Evolutionary conservation across 2,888 invertebrate species (phyloP), one percentile per base, ranked within the genome.

Genomic region (Conistra vaccinii): DNA sequence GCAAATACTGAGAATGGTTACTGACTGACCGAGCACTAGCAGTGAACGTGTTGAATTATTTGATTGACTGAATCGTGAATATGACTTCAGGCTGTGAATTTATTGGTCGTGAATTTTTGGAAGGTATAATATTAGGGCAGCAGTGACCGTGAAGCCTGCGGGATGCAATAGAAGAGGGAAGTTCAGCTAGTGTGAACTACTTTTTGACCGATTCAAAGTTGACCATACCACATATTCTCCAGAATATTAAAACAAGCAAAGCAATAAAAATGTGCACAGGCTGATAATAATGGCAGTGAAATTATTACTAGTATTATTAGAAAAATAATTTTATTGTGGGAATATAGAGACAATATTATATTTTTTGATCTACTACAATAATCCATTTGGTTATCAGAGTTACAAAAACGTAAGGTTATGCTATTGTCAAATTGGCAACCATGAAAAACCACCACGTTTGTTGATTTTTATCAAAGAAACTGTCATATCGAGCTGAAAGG

Each of bases 1-100:
- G 57, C 39, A 42, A 76, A 48, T 58, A 57, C 5, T 58, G 57
- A 51, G 57, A 20, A 58, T 51, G 9, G 75, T 58, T 68, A 35
- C 51, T 67, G 26, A 29, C 45, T n/a, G 29, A n/a, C 58, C 6
- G 14, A 20, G 17, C n/a, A 20, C 5, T 14, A 23, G 12, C 45
- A 17, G 32, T 32, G 20, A 12, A 48, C 2, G 23, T 39, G 32
- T 48, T 66, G n/a, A 42, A 32, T 58, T 48, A 32, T 48, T 67
- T 51, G 23, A 58, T 67, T 17, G 29, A n/a, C 20, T 53, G 29
- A 26, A 68, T 29, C 7, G 20, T n/a, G 5, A n/a, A 42, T n/a
- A n/a, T n/a, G 14, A 20, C 5, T 55, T 55, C 6, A n/a, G 53
- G 26, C 14, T 26, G 26, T 55, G 10, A 23, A 51, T 53, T 53